Evolutionary conservation across 2,113 vertebrate species (phyloP).

Genomic region (Tachysurus fulvidraco): DNA sequence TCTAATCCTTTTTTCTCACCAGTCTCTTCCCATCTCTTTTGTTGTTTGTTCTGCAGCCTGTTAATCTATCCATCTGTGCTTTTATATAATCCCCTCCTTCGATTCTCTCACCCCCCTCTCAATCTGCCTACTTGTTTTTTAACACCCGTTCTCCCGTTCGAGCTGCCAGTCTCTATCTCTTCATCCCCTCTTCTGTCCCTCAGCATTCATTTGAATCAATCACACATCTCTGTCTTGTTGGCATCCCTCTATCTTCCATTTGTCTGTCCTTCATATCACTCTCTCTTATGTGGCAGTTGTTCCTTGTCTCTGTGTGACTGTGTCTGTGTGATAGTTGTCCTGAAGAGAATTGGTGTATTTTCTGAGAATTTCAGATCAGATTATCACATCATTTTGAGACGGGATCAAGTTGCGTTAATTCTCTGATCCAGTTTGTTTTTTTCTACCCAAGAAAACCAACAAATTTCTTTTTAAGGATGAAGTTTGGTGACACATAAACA

Average conservation of each 20-base stretch:
- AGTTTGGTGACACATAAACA: background rate
- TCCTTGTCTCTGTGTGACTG: constrained; percentile 43
- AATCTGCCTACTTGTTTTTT: constrained; percentile 40
- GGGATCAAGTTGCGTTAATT: background rate
- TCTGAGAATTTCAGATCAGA: constrained; percentile 65
- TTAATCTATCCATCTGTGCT: constrained; percentile 49
- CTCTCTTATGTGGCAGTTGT: constrained; percentile 1
- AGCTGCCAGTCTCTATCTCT: constrained; percentile 4
- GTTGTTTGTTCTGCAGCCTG: constrained; percentile 32
- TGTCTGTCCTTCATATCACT: background rate
- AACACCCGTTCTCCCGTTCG: constrained; percentile 20
- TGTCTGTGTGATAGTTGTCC: constrained; percentile 55
- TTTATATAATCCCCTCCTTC: constrained; percentile 35
- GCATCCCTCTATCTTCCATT: constrained; percentile 27
- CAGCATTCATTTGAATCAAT: constrained; percentile 27
- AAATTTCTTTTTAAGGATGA: background rate
- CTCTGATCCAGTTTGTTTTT: background rate
- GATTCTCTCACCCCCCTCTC: constrained; percentile 31
- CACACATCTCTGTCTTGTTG: constrained; percentile 15
- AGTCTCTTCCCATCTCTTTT: constrained; percentile 37
- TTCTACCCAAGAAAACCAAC: background rate
- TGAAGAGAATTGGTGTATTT: constrained; percentile 58
- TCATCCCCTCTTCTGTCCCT: constrained; percentile 23
- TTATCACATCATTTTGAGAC: constrained; percentile 62
- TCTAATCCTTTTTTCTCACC: constrained; percentile 14